phyloP scores from a whole-genome alignment of 2,888 invertebrate genomes.

The Eristalis tenax region DNA sequence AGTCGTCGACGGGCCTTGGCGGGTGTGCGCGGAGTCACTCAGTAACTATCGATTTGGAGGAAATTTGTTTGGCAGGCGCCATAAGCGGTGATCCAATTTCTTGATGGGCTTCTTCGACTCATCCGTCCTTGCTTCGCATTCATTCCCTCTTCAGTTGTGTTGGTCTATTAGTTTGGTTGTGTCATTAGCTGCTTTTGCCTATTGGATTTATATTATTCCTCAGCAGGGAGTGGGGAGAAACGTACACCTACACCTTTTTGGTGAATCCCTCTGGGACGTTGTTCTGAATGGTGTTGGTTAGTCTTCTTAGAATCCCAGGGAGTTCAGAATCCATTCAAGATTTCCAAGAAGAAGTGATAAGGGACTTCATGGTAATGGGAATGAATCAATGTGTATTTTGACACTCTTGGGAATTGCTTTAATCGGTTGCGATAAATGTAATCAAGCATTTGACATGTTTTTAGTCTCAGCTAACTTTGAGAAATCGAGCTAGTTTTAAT shows the following conservation, averaged over 20 bases:
- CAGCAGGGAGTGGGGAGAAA: slow-evolving; percentile 20
- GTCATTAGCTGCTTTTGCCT: slow-evolving; percentile 49
- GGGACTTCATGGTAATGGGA: too few relatives aligned
- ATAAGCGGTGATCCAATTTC: slow-evolving; percentile 59
- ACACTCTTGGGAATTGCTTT: too few relatives aligned
- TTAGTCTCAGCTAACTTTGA: too few relatives aligned
- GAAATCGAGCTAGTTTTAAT: too few relatives aligned
- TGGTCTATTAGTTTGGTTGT: slow-evolving; percentile 28
- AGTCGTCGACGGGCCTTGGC: background rate
- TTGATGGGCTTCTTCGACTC: slow-evolving; percentile 52
- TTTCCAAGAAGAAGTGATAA: too few relatives aligned
- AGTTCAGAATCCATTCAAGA: background rate
- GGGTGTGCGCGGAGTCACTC: background rate
- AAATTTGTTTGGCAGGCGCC: slow-evolving; percentile 60
- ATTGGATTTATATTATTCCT: slow-evolving; percentile 49
- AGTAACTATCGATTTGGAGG: slow-evolving; percentile 57
- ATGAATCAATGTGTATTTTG: too few relatives aligned
- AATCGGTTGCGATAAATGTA: too few relatives aligned
- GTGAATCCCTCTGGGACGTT: slow-evolving; percentile 32
- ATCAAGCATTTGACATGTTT: too few relatives aligned
- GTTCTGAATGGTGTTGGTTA: background rate
- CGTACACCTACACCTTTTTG: slow-evolving; percentile 38
- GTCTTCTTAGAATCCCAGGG: slow-evolving; percentile 6
- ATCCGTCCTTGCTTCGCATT: background rate
- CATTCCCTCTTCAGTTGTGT: slow-evolving; percentile 5